Conservation (phyloP, 1,140 invertebrate species). For the Eurosta solidaginis region DNA sequence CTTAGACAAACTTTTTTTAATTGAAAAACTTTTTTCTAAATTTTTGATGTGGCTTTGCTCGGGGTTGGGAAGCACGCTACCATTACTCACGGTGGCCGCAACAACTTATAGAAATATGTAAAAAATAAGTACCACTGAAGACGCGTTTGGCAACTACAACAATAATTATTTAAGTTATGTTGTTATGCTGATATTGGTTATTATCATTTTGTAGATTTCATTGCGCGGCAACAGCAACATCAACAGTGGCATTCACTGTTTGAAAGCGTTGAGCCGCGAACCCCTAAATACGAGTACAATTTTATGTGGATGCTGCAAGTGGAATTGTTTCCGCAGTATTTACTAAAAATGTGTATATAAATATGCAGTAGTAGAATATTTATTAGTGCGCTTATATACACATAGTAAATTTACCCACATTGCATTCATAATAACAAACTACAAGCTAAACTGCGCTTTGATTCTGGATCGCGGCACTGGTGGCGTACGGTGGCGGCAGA, state of each 20-base stretch:
- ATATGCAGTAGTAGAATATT: background rate
- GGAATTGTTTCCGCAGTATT: background rate
- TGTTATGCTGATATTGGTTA: background rate
- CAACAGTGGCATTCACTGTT: conserved; percentile 28
- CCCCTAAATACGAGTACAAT: background rate
- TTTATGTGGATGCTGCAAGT: background rate
- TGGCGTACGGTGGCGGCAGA: too few species aligned
- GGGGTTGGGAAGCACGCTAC: too few species aligned
- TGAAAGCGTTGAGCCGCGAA: conserved; percentile 14
- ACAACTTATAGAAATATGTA: too few species aligned
- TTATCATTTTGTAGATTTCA: background rate
- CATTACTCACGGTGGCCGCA: too few species aligned
- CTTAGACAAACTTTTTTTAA: too few species aligned
- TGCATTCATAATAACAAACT: conserved; percentile 7
- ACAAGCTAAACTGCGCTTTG: background rate
- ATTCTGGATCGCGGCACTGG: background rate
- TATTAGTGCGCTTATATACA: background rate
- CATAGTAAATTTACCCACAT: background rate
- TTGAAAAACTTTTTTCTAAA: too few species aligned
- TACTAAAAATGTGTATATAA: background rate
- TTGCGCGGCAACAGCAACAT: background rate
- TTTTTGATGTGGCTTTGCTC: too few species aligned
- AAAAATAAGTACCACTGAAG: too few species aligned
- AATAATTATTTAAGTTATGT: background rate
- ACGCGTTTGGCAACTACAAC: too few species aligned